Percentiles rank a stretch among this genome's conserved stretches.
These are phyloP conservation scores for Drosophila recens DNA, from an alignment of 2,888 invertebrate genomes.

Conservation along the genomic window DNA sequence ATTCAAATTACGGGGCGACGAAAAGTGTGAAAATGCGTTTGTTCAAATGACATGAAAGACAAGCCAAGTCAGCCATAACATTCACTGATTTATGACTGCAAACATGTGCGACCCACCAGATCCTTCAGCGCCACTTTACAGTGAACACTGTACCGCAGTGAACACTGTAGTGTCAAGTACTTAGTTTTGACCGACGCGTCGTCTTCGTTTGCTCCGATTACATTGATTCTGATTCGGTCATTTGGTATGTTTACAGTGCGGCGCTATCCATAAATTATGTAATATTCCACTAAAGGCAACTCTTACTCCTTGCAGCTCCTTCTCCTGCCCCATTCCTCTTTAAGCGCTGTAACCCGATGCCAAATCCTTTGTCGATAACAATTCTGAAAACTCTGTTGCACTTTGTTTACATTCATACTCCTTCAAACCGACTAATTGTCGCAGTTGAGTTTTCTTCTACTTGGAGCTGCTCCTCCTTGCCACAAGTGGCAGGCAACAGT, in stretches of 20 bases:
- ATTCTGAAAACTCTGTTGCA: conserved; percentile 64
- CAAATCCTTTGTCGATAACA: conserved; percentile 73
- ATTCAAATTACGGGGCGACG: conserved; percentile 79
- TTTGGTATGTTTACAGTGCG: conserved; percentile 76
- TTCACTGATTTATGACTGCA: conserved; percentile 84
- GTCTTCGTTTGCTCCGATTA: conserved; percentile 65
- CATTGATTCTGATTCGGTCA: conserved; percentile 65
- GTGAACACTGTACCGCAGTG: conserved; percentile 5
- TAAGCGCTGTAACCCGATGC: conserved; percentile 56
- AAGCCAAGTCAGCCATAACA: conserved; percentile 77
- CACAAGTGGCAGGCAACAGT: conserved; percentile 14
- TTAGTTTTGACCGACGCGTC: conserved; percentile 29
- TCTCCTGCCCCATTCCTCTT: not conserved
- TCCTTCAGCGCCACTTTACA: conserved; percentile 72
- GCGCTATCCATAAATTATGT: conserved; percentile 79
- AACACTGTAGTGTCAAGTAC: conserved; percentile 61
- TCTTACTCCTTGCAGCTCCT: not conserved
- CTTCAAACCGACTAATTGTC: conserved; percentile 77
- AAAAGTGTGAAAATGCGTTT: conserved; percentile 84
- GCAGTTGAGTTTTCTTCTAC: conserved; percentile 14
- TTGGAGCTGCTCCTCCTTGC: conserved; percentile 14
- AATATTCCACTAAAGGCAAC: conserved; percentile 46
- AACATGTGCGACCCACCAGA: conserved; percentile 85
- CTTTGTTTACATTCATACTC: conserved; percentile 67
- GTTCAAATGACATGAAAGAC: conserved; percentile 74